Percentiles rank a stretch among this genome's conserved stretches.
These are phyloP conservation scores for Clamator glandarius DNA, from an alignment of 2,797 vertebrate genomes.

Conservation along the genomic window DNA sequence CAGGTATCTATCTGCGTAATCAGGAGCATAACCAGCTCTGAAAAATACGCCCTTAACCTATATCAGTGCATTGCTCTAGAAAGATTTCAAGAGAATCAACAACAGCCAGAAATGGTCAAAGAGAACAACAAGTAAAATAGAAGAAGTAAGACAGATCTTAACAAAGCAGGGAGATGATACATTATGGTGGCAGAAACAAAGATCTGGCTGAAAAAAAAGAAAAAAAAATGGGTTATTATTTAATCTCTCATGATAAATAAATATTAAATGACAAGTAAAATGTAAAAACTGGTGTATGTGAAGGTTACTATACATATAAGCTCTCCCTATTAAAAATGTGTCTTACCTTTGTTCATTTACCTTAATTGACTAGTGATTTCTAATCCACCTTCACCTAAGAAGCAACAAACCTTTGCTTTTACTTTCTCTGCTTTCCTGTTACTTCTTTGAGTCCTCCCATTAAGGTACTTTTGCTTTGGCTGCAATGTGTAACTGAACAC, in stretches of 20 bases:
- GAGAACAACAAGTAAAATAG: neutral
- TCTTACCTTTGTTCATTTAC: neutral
- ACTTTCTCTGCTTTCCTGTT: neutral
- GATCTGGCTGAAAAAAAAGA: neutral
- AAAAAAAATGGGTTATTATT: neutral
- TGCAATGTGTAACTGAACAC: neutral
- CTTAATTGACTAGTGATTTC: neutral
- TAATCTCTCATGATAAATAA: neutral
- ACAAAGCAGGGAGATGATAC: neutral
- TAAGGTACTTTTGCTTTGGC: neutral
- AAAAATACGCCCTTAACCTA: neutral
- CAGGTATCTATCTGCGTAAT: neutral
- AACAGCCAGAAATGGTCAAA: neutral
- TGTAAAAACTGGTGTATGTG: fast-evolving
- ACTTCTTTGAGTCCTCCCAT: neutral
- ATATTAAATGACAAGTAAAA: neutral
- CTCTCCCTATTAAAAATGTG: neutral
- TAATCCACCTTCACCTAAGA: neutral
- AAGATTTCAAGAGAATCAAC: neutral
- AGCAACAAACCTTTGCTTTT: neutral
- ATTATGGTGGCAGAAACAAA: neutral
- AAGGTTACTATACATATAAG: neutral
- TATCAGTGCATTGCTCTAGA: neutral
- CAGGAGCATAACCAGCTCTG: neutral
- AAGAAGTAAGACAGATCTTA: neutral